phyloP scores from a whole-genome alignment of 2,888 invertebrate species.

The Epistrophella euchroma region DNA sequence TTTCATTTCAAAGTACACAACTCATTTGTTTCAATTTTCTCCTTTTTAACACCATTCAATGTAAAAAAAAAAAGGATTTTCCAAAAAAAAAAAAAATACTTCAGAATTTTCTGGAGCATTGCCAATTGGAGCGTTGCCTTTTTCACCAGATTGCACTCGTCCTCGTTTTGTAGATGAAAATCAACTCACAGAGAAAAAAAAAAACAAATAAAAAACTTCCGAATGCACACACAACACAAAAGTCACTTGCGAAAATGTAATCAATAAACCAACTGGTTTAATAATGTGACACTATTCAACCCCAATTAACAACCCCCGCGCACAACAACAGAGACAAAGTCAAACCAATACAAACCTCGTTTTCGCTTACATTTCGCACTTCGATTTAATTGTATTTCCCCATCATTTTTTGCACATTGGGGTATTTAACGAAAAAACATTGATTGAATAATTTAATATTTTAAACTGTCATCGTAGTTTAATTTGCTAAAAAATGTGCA shows the following conservation, averaged over 20 bases:
- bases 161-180: slow-evolving; percentile 37
- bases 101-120: slow-evolving; percentile 56
- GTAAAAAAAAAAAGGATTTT: slow-evolving; percentile 35
- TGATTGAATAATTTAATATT: not conserved
- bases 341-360: not conserved
- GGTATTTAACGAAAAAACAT: not conserved
- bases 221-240: slow-evolving; percentile 28
- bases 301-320: slow-evolving; percentile 40
- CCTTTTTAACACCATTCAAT: slow-evolving; percentile 22
- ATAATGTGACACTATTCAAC: slow-evolving; percentile 57
- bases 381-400: slow-evolving; percentile 25
- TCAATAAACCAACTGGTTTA: slow-evolving; percentile 63
- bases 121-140: slow-evolving; percentile 64
- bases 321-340: too few species aligned
- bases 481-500: not conserved
- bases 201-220: not conserved
- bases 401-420: not conserved
- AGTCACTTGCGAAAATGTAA: slow-evolving; percentile 46
- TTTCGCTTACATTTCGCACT: slow-evolving; percentile 28
- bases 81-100: slow-evolving; percentile 1
- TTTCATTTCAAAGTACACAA: slow-evolving; percentile 10
- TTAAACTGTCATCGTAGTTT: not conserved
- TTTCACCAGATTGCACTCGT: slow-evolving; percentile 55
- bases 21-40: slow-evolving; percentile 47
- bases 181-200: not conserved